A percentile compares a stretch with the other conserved stretches of the same genome.
Evolutionary conservation across 2,888 invertebrate genomes (phyloP).

Genomic region (Acheta domesticus): DNA sequence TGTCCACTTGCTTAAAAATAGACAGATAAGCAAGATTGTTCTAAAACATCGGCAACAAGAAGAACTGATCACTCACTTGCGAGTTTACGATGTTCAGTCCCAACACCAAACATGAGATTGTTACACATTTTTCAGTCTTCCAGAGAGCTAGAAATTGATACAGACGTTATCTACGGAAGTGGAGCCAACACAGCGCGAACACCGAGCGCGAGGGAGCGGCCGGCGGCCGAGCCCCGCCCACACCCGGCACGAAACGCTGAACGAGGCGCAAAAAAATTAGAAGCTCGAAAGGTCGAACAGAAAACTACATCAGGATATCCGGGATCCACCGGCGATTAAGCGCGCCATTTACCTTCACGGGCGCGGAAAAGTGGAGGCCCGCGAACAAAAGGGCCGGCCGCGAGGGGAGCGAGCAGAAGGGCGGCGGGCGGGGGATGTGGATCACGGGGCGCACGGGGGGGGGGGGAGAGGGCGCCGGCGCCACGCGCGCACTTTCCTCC

Average conservation of each 20-base stretch:
- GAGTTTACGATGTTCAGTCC: no score
- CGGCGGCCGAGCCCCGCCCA: not conserved
- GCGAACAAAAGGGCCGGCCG: not conserved
- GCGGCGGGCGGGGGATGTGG: no score
- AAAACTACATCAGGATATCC: slow-evolving; percentile 18
- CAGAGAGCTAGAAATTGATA: no score
- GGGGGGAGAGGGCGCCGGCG: no score
- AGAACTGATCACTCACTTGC: no score
- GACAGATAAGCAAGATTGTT: no score
- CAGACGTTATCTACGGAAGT: not conserved
- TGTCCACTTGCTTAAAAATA: no score
- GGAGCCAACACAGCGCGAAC: not conserved
- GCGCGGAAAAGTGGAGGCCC: not conserved
- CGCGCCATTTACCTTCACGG: not conserved
- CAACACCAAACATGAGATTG: no score
- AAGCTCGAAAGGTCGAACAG: slow-evolving; percentile 5
- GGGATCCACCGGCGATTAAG: not conserved
- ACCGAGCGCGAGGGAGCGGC: not conserved
- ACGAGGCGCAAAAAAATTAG: not conserved
- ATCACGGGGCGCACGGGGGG: no score
- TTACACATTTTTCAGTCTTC: no score
- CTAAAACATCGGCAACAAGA: no score
- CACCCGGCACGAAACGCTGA: not conserved
- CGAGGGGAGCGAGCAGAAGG: not conserved
- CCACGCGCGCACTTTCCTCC: no score